These are phyloP conservation scores for Drosophila niveifrons DNA, from an alignment of 2,888 invertebrate genomes.

Conservation along the genomic window DNA sequence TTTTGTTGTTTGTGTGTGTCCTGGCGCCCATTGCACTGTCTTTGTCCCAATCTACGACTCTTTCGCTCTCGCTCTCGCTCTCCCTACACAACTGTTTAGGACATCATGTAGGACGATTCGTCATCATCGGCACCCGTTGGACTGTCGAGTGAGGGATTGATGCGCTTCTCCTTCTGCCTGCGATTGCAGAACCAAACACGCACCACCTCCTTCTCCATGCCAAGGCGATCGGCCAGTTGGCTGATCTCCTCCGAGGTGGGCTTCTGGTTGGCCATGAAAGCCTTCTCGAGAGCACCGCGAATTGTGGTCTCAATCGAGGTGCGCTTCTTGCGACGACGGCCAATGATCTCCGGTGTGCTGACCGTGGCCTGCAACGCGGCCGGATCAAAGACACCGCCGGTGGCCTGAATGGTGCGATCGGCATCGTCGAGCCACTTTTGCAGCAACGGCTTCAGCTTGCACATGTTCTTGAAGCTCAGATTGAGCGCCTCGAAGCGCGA, in stretches of 20 bases:
- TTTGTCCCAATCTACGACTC: slow-evolving; percentile 40
- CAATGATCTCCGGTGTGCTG: slow-evolving; percentile 95
- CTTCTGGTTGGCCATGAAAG: slow-evolving; percentile 97
- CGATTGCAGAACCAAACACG: slow-evolving; percentile 98
- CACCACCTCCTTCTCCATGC: slow-evolving; percentile 99
- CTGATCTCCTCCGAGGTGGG: slow-evolving; percentile 98
- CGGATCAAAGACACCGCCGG: slow-evolving; percentile 87
- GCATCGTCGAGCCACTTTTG: slow-evolving; percentile 99
- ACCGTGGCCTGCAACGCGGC: slow-evolving; percentile 89
- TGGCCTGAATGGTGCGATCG: slow-evolving; percentile 92
- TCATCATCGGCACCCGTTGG: slow-evolving; percentile 88
- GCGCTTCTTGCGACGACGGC: slow-evolving; percentile 97
- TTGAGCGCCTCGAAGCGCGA: slow-evolving; percentile 99
- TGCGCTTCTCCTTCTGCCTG: slow-evolving; percentile 98
- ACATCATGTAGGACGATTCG: slow-evolving; percentile 84
- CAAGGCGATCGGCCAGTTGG: slow-evolving; percentile 95
- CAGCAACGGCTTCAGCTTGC: slow-evolving; percentile 98
- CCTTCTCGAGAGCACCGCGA: slow-evolving; percentile 97
- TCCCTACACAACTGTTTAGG: slow-evolving; percentile 48
- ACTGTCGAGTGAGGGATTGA: slow-evolving; percentile 93
- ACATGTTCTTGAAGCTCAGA: slow-evolving; percentile 99
- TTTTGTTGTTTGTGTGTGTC: slow-evolving; percentile 1
- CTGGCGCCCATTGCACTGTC: slow-evolving; percentile 71
- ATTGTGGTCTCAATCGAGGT: slow-evolving; percentile 98
- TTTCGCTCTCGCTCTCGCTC: not conserved